Base-by-base conservation (phyloP, 1,140 invertebrate species). In the Muscidifurax raptorellus region DNA sequence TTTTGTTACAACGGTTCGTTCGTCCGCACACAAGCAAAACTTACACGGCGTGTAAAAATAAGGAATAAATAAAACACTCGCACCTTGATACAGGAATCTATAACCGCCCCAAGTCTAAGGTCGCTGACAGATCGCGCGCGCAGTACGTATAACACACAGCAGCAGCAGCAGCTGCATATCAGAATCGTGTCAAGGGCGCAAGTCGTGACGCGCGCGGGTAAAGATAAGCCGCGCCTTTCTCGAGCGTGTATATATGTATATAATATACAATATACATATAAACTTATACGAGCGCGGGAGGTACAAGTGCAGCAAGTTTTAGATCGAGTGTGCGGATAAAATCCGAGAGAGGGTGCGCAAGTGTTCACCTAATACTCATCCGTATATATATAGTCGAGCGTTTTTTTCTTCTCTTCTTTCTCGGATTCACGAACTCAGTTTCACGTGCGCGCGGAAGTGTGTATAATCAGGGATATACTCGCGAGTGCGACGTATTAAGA, bases 151-250 rank as follows among this genome's bases (percentile, higher is more conserved):
- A n/a, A n/a, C n/a, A n/a, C n/a, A n/a, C n/a, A n/a, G n/a, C n/a
- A n/a, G n/a, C 7, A 52, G 47, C 18, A 52, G 47, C 18, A 59
- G 52, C 22, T 59, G 15, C 44, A 18, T 40, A 12, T 18, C 18
- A n/a, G 52, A 69, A 69, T 69, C 66, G 66, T 69, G 66, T 69
- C 66, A 69, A 69, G 66, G 66, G 66, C 27, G 27, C 22, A 59
- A 59, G 52, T 59, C 52, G 52, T 59, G 52, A 59, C 52, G 52
- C 52, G 52, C 52, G 52, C 52, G 27, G 66, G 4, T 30, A 28
- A 69, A 69, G 66, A 69, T 69, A 69, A 69, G 66, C 66, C 66
- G 25, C 52, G 25, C 66, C 66, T 69, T 30, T 27, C 66, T 28
- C 25, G 5, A 10, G 25, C 27, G 66, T 30, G 66, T 15, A 10